Evolutionary conservation across 2,797 vertebrate species (phyloP), one percentile per base, ranked within the genome.

Genomic region (Sternotherus odoratus): DNA sequence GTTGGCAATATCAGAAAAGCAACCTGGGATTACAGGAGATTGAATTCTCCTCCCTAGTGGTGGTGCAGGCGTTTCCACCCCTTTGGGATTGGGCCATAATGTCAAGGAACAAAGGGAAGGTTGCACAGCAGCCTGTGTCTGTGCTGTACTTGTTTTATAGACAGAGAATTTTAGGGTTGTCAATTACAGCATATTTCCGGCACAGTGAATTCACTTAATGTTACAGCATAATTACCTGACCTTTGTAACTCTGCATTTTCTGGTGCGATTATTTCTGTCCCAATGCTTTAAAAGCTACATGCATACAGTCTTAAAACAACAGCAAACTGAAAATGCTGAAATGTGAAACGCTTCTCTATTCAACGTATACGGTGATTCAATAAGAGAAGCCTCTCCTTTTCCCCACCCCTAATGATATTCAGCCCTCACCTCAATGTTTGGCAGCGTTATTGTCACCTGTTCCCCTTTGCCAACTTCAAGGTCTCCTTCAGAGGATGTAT

Each of bases 401-500:
- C 8, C 16, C 12, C 21, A 0, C 0, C 13, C 8, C n/a, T 81
- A 57, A 83, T 79, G 75, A 88, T 74, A 28, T 50, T 75, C 12
- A 39, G 63, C 75, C 92, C 98, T 96, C 93, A 99, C 99, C 98
- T 99, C 99, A 96, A 99, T 98, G 96, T 99, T 99, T 85, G 99
- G 99, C 94, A 99, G 97, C 1, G 99, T 99, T 97, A 99, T 99
- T 24, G 99, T 99, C 97, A 99, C 99, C 97, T 99, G 99, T 97
- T 99, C 99, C 95, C 99, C 99, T 98, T 99, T 99, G 89, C 99
- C 99, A 57, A 99, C 99, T 97, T 99, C 99, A 87, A 99, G 99
- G 54, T 99, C 98, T 53, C 99, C 99, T 98, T 99, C 99, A 97
- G 99, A 99, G 50, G 99, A 96, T 33, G 99, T 99, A 93, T 99